Evolutionary conservation across 92 coral and sea anemone genomes (phyloP), one percentile per base, ranked within the genome.

Genomic region (Diadumene lineata): DNA sequence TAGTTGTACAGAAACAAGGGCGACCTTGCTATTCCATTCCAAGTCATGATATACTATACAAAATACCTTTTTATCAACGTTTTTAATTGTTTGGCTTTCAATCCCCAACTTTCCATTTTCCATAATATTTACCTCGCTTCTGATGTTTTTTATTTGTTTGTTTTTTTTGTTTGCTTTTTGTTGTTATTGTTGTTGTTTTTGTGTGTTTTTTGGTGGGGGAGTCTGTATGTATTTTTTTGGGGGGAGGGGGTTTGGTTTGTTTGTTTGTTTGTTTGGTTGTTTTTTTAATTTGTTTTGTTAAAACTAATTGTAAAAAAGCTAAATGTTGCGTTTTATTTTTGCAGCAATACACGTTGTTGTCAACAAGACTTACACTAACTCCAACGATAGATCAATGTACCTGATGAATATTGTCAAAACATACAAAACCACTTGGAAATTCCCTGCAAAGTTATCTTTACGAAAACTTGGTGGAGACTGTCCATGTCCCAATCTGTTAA

Each of bases 401-500:
- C 22, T 33, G 16, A 16, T 57, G 33, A 25, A 24, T 16, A 55
- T 78, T 0, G 19, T 67, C n/a, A 62, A 34, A 46, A 65, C 51
- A 11, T 78, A 53, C 76, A 78, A 68, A 43, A 50, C 63, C 31
- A 46, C 66, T 1, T 19, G 11, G 34, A 55, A n/a, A 23, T 43
- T 78, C 3, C 69, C 82, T 16, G 57, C n/a, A 7, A 43, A 38
- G 17, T 29, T 77, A 26, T 34, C 53, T 56, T 53, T 77, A 34
- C 81, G 81, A 13, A 74, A 33, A 46, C 60, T 73, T n/a, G 81
- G 74, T 21, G 11, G 24, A 23, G 28, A 38, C 17, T 77, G 81
- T 18, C 81, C 82, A 0, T 87, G 92, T 56, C 92, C 88, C 0
- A 18, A 60, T 0, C 66, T 87, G 24, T 44, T 56, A 21, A 78